Conservation (phyloP, 2,113 vertebrate species). For the Xiphophorus hellerii region DNA sequence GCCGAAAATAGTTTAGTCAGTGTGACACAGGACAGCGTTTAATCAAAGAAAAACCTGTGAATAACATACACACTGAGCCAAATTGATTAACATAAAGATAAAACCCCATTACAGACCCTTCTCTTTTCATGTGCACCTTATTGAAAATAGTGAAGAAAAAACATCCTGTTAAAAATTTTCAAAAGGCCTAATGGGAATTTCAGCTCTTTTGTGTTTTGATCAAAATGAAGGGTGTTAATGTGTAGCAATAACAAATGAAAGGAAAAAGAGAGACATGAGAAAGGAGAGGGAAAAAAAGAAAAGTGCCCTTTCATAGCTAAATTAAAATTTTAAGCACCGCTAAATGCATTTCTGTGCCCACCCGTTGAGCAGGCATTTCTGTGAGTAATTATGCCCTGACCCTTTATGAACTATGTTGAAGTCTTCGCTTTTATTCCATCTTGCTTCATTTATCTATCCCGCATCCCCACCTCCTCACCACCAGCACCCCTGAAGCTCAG, state of each 20-base stretch:
- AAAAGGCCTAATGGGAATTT: slow-evolving; percentile 63
- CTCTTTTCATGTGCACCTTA: slow-evolving; percentile 49
- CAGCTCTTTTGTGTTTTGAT: slow-evolving; percentile 66
- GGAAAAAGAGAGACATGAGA: slow-evolving; percentile 6
- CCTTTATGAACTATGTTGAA: slow-evolving; percentile 50
- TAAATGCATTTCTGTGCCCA: slow-evolving; percentile 66
- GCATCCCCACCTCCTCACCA: background rate
- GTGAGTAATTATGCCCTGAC: slow-evolving; percentile 64
- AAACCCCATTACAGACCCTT: slow-evolving; percentile 37
- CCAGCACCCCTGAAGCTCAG: background rate
- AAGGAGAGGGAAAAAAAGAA: slow-evolving; percentile 18
- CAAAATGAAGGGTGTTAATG: slow-evolving; percentile 62
- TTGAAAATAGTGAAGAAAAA: slow-evolving; percentile 32
- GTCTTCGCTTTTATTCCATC: slow-evolving; percentile 49
- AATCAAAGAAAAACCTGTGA: slow-evolving; percentile 55
- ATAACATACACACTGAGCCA: slow-evolving; percentile 28
- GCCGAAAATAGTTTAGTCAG: slow-evolving; percentile 40
- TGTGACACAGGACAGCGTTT: slow-evolving; percentile 41
- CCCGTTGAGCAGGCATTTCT: slow-evolving; percentile 63
- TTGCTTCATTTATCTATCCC: slow-evolving; percentile 24
- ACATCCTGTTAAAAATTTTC: slow-evolving; percentile 9
- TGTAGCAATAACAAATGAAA: slow-evolving; percentile 46
- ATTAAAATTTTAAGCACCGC: slow-evolving; percentile 58
- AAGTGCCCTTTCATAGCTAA: slow-evolving; percentile 54
- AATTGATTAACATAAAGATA: slow-evolving; percentile 67